These are phyloP conservation scores for Caenorhabditis uteleia DNA, from an alignment of 2,888 invertebrate species.

Conservation along the genomic window DNA sequence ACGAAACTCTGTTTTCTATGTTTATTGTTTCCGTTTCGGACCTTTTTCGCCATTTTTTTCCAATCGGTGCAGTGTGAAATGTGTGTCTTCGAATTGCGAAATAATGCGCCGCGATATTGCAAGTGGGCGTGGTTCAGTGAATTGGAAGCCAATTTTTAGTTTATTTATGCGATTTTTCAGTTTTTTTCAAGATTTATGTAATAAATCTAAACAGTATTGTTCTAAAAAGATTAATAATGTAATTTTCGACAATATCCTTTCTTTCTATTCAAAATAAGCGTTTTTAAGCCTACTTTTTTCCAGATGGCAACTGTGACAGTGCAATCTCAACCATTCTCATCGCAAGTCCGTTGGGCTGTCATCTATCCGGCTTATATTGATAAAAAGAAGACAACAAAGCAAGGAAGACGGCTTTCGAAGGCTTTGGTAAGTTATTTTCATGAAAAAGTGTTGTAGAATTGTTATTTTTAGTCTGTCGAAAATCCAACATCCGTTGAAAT, in stretches of 20 bases:
- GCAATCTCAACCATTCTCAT: slow-evolving; percentile 34
- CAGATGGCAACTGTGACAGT: slow-evolving; percentile 18
- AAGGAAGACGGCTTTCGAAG: slow-evolving; percentile 86
- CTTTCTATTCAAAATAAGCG: too few relatives aligned
- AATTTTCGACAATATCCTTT: too few relatives aligned
- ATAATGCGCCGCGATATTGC: neutral
- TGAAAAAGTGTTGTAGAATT: neutral
- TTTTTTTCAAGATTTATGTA: neutral
- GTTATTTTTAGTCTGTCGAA: slow-evolving; percentile 79
- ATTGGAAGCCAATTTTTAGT: slow-evolving; percentile 1
- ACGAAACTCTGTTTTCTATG: too few relatives aligned
- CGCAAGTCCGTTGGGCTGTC: slow-evolving; percentile 80
- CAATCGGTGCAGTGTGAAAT: neutral
- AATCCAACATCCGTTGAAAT: slow-evolving; percentile 95
- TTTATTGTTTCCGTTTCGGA: slow-evolving; percentile 23
- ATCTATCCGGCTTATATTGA: slow-evolving; percentile 96
- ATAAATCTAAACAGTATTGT: neutral
- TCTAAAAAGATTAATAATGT: too few relatives aligned
- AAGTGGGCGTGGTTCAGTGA: slow-evolving; percentile 5
- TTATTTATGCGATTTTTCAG: slow-evolving; percentile 2
- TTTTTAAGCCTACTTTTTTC: too few relatives aligned
- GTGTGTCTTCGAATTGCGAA: slow-evolving; percentile 5
- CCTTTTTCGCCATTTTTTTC: neutral
- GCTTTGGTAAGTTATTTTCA: slow-evolving; percentile 73
- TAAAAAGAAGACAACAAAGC: slow-evolving; percentile 86